A percentile compares a stretch with the other conserved stretches of the same genome.
Conservation (phyloP, 2,888 invertebrate species). For the Apoderus coryli region DNA sequence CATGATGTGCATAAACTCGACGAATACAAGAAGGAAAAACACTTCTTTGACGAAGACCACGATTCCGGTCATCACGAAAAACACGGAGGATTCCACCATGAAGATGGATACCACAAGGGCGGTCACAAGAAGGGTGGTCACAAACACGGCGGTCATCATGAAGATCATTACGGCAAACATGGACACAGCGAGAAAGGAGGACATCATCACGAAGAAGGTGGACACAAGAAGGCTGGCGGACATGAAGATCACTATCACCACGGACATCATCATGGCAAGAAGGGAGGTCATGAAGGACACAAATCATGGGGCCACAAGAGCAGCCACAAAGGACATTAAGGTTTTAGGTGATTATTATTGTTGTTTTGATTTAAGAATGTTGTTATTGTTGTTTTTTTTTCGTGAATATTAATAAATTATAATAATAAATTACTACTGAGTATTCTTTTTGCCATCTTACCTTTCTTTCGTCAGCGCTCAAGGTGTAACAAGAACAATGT, state of each 20-base stretch:
- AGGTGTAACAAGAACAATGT: no score
- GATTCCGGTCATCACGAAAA: conserved; percentile 70
- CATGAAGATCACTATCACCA: conserved; percentile 64
- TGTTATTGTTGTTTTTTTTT: conserved; percentile 10
- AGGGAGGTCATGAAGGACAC: conserved; percentile 64
- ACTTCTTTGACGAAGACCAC: conserved; percentile 75
- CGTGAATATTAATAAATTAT: no score
- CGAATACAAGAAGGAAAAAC: conserved; percentile 75
- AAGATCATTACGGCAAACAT: conserved; percentile 66
- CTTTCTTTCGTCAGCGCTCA: no score
- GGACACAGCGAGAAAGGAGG: conserved; percentile 68
- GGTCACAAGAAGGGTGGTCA: conserved; percentile 71
- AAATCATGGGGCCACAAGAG: conserved; percentile 60
- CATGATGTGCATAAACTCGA: conserved; percentile 75
- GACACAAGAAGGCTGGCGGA: conserved; percentile 63
- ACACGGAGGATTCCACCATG: conserved; percentile 66
- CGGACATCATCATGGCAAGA: conserved; percentile 61
- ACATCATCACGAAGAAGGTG: conserved; percentile 64
- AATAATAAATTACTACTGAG: no score
- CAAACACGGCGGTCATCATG: conserved; percentile 59
- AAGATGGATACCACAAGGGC: conserved; percentile 69
- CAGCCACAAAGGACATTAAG: conserved; percentile 27
- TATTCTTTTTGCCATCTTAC: no score
- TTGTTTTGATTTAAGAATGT: conserved; percentile 8
- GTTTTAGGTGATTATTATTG: no score